Conservation (phyloP, 2,797 vertebrate genomes). For the Momotus momota region DNA sequence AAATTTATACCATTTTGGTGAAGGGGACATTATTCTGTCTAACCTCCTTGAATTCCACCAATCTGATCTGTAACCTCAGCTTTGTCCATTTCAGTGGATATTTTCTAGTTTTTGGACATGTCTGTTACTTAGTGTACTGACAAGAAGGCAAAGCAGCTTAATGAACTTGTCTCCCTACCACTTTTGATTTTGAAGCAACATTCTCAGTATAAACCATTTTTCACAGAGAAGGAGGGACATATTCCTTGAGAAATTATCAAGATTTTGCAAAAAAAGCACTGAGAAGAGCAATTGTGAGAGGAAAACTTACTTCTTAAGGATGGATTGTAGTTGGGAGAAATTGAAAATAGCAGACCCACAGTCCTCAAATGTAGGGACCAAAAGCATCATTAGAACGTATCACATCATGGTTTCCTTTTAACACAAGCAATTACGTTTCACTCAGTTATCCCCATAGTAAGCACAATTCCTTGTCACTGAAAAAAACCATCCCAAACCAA, state of each 20-base stretch:
- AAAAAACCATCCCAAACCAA: accelerated
- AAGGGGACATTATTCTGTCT: not conserved
- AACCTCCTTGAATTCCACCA: not conserved
- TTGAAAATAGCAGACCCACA: not conserved
- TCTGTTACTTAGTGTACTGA: not conserved
- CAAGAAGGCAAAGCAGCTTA: not conserved
- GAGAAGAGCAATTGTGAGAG: not conserved
- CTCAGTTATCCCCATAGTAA: not conserved
- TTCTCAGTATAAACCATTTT: not conserved
- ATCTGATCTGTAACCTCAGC: not conserved
- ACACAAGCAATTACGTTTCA: not conserved
- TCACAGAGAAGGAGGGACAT: not conserved
- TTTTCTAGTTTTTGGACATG: not conserved
- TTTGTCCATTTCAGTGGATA: not conserved
- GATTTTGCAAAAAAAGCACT: not conserved
- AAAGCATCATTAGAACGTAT: not conserved
- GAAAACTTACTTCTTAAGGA: not conserved
- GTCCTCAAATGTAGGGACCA: not conserved
- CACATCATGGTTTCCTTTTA: not conserved
- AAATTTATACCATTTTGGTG: not conserved
- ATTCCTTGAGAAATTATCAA: not conserved
- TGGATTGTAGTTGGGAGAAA: not conserved
- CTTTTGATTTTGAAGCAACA: not conserved
- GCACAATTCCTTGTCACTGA: not conserved
- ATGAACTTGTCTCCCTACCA: not conserved